Conservation (phyloP, 2,888 invertebrate genomes). For the Ochropleura leucogaster region DNA sequence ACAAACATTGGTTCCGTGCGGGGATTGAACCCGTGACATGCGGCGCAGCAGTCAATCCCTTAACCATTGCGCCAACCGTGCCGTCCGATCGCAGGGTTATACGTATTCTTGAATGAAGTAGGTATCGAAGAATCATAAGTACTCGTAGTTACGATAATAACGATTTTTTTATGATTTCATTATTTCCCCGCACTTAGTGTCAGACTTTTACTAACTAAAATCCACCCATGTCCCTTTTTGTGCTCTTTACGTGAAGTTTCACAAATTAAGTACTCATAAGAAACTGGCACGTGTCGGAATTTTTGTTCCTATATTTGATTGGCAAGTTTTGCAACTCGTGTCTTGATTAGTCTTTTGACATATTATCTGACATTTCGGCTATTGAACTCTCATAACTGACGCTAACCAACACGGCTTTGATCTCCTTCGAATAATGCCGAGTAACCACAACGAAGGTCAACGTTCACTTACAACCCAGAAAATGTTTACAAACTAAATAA, state of each 20-base stretch:
- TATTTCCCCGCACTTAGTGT: not conserved
- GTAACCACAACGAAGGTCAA: slow-evolving; percentile 55
- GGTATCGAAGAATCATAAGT: too few relatives aligned
- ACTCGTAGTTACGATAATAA: too few relatives aligned
- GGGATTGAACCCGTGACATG: too few relatives aligned
- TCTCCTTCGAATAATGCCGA: slow-evolving; percentile 39
- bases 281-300: not conserved
- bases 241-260: not conserved
- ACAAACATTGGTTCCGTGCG: too few relatives aligned
- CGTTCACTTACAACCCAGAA: slow-evolving; percentile 33
- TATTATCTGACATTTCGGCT: slow-evolving; percentile 52
- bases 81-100: not conserved
- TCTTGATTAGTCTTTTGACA: slow-evolving; percentile 46
- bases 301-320: slow-evolving; percentile 3
- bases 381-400: slow-evolving; percentile 43
- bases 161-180: too few relatives aligned
- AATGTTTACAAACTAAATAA: slow-evolving; percentile 46
- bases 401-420: slow-evolving; percentile 21
- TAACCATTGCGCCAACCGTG: too few relatives aligned
- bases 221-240: too few relatives aligned
- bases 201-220: too few relatives aligned
- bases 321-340: slow-evolving; percentile 24
- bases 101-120: not conserved
- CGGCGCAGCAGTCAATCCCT: too few relatives aligned
- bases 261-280: not conserved